These are phyloP conservation scores for Leucopsar rothschildi DNA, from an alignment of 2,113 vertebrate genomes.

Conservation along the genomic window DNA sequence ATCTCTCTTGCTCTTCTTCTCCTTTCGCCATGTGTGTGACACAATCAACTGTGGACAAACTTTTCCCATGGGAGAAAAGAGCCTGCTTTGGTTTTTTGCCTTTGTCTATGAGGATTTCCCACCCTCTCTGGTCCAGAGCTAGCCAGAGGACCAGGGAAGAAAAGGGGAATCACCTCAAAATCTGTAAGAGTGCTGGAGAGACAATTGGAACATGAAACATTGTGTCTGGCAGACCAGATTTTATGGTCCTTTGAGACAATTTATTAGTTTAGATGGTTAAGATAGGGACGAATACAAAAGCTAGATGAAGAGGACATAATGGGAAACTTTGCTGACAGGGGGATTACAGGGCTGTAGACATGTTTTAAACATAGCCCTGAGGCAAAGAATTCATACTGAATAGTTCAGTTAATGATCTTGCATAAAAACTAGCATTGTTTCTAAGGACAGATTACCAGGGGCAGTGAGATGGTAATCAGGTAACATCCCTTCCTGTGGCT, in stretches of 20 bases:
- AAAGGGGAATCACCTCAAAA: no score
- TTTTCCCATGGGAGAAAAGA: no score
- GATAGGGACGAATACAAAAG: background rate
- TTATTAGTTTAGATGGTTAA: background rate
- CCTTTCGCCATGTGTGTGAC: no score
- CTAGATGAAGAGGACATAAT: conserved; percentile 9
- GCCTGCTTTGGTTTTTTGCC: no score
- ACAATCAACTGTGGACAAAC: no score
- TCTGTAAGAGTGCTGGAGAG: background rate
- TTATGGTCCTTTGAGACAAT: background rate
- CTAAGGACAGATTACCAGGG: background rate
- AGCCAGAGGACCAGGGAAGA: no score
- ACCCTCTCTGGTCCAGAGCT: no score
- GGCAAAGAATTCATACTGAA: background rate
- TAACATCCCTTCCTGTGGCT: background rate
- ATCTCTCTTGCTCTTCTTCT: no score
- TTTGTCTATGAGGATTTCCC: no score
- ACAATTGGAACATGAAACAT: background rate
- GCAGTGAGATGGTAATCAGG: background rate
- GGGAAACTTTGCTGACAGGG: conserved; percentile 15
- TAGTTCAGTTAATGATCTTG: background rate
- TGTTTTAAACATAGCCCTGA: background rate
- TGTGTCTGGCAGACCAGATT: background rate
- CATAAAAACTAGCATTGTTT: background rate
- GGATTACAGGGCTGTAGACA: background rate